phyloP scores from a whole-genome alignment of 2,797 vertebrate genomes.

The Sebastes glaucus region DNA sequence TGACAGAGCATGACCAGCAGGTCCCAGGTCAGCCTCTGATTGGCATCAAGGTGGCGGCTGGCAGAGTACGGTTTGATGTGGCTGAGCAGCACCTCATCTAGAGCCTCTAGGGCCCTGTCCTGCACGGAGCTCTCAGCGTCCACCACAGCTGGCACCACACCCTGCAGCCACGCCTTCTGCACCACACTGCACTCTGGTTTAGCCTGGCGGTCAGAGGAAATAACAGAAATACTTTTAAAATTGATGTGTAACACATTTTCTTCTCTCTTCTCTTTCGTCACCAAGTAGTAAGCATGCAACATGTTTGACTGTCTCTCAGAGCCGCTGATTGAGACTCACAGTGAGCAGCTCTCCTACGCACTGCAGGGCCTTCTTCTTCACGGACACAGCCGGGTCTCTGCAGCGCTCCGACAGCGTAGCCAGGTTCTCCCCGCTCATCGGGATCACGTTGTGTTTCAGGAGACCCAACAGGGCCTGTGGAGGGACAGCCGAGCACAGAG shows the following conservation, averaged over 20 bases:
- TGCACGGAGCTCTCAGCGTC: constrained; percentile 90
- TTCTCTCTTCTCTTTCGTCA: not conserved
- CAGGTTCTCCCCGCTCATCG: constrained; percentile 81
- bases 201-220: constrained; percentile 67
- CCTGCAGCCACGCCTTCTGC: constrained; percentile 90
- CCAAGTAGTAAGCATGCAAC: not conserved
- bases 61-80: constrained; percentile 78
- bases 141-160: constrained; percentile 87
- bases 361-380: constrained; percentile 92
- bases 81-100: constrained; percentile 87
- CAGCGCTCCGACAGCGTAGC: constrained; percentile 85
- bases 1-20: constrained; percentile 87
- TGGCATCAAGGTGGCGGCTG: constrained; percentile 56
- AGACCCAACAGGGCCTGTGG: constrained; percentile 87
- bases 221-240: not conserved
- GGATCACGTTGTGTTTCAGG: constrained; percentile 85
- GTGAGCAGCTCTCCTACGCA: constrained; percentile 89
- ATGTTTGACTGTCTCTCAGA: not conserved
- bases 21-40: constrained; percentile 89
- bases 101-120: constrained; percentile 90
- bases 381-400: constrained; percentile 91
- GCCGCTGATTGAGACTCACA: constrained; percentile 78
- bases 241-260: not conserved
- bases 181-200: constrained; percentile 76
- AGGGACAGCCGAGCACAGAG: not conserved